Evolutionary conservation across 2,797 vertebrate species (phyloP), one percentile per base, ranked within the genome.

Genomic region (Cuniculus paca): DNA sequence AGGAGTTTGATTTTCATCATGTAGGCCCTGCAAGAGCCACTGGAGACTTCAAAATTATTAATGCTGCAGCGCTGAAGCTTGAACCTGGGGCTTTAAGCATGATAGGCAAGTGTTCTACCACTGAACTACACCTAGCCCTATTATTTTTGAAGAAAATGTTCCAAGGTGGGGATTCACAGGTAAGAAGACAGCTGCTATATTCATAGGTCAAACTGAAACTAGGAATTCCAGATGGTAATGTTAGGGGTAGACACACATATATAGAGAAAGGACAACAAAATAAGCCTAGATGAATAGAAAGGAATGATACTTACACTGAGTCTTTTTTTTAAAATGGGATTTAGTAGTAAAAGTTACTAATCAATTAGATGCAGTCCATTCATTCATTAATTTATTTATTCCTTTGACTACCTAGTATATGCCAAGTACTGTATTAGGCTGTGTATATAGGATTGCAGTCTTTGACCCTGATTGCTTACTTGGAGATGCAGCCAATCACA

Each of bases 141-240:
- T 60, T 88, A 48, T 48, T 88, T 77, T 88, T 26, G 70, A 88
- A 88, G 42, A 52, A 94, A 83, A 63, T 85, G 39, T 81, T 45
- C 56, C 45, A 34, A 54, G 31, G 54, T 70, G 20, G 50, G 54
- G 50, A 87, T 84, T 74, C 63, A 80, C 45, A 70, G 36, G 17
- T 72, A 91, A 72, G 42, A 91, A 75, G 48, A 72, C 72, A 54
- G 56, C 24, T 90, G 60, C 60, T 85, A 28, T 78, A 24, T 61
- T 91, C n/a, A 61, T 26, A 60, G 54, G 61, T 72, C 28, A 77
- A 24, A 61, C 39, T 58, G 34, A 52, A 77, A 63, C 10, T 60
- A 70, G 68, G 39, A 85, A 85, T 79, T 96, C 3, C 58, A 91
- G 83, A 58, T 80, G 82, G 6, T 79, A n/a, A 34, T 81, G 78